Percentiles rank a stretch among this genome's conserved stretches.
Evolutionary conservation across 2,113 vertebrate species (phyloP).

Genomic region (Gracilinanus agilis): DNA sequence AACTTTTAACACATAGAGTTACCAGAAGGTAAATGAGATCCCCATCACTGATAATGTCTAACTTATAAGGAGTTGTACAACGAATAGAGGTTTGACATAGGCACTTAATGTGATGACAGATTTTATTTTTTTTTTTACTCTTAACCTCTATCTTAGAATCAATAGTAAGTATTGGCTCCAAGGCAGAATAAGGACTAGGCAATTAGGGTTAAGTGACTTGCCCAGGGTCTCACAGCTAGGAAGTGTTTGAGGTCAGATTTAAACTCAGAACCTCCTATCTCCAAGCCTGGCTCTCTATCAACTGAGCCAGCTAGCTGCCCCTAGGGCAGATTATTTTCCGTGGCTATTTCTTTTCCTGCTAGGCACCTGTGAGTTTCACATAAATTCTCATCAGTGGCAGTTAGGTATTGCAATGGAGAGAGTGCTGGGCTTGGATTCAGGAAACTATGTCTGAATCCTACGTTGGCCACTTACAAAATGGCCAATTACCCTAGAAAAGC

Average conservation of each 20-base stretch:
- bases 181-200: too few relatives aligned
- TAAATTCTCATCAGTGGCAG: background rate
- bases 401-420: background rate
- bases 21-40: background rate
- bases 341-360: background rate
- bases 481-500: background rate
- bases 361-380: background rate
- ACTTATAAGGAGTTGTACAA: background rate
- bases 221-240: too few relatives aligned
- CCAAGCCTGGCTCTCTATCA: too few relatives aligned
- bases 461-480: background rate
- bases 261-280: too few relatives aligned
- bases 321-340: background rate
- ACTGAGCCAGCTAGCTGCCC: too few relatives aligned
- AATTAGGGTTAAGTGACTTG: too few relatives aligned
- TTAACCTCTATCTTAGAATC: too few relatives aligned
- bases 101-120: background rate
- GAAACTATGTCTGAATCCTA: background rate
- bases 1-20: background rate
- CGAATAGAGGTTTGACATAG: background rate
- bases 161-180: too few relatives aligned
- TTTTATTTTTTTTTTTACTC: too few relatives aligned
- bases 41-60: background rate
- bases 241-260: too few relatives aligned
- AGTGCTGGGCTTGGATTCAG: background rate